A percentile compares a stretch with the other conserved stretches of the same genome.
Evolutionary conservation across 1,140 invertebrate genomes (phyloP).

Genomic region (Centruroides vittatus): DNA sequence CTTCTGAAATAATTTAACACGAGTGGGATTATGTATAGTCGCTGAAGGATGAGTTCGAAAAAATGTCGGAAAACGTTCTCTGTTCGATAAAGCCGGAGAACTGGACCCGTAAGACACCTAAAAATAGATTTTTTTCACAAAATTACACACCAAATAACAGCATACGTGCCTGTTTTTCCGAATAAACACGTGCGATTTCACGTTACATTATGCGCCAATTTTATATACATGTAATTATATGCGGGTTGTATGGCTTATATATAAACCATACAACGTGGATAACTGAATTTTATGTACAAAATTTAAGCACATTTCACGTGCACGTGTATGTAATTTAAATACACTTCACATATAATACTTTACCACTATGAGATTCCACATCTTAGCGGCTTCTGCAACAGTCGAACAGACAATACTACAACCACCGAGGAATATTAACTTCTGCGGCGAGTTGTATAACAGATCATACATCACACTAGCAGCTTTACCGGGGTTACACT

Average conservation of each 20-base stretch:
- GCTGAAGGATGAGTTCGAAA: slow-evolving; percentile 98
- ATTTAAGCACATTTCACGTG: no score
- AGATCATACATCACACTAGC: slow-evolving; percentile 97
- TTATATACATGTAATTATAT: no score
- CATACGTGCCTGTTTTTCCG: no score
- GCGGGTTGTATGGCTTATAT: no score
- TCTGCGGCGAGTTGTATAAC: slow-evolving; percentile 88
- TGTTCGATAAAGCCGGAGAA: slow-evolving; percentile 93
- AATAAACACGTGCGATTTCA: no score
- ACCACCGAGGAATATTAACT: slow-evolving; percentile 88
- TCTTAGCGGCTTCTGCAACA: slow-evolving; percentile 96
- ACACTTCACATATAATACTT: slow-evolving; percentile 28
- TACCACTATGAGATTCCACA: slow-evolving; percentile 99
- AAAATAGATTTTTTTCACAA: slow-evolving; percentile 9
- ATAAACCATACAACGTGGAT: no score
- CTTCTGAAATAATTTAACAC: slow-evolving; percentile 90
- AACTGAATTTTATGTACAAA: no score
- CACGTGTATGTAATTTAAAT: no score
- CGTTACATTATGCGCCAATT: no score
- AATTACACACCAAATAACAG: neutral
- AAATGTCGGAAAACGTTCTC: slow-evolving; percentile 90
- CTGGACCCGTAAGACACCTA: slow-evolving; percentile 96
- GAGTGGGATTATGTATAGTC: slow-evolving; percentile 96
- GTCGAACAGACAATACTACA: slow-evolving; percentile 99
- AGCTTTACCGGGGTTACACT: slow-evolving; percentile 96